Percentiles rank a stretch among this genome's conserved stretches.
Conservation (phyloP, 2,113 vertebrate species). For the Ptyas mucosa region DNA sequence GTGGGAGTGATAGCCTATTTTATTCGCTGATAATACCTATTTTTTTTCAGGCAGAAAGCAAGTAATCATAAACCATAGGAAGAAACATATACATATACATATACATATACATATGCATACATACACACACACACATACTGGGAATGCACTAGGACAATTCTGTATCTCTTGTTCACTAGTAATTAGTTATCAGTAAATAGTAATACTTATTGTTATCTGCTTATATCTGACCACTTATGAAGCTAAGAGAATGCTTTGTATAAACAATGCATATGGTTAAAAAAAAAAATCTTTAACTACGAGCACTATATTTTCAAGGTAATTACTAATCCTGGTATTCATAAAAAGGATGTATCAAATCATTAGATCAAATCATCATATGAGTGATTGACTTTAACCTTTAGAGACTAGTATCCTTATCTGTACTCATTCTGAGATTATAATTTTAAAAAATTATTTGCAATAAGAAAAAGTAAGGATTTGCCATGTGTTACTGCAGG, state of each 20-base stretch:
- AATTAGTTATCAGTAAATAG: background rate
- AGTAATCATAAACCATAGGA: background rate
- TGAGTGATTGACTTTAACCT: background rate
- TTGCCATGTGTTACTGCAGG: background rate
- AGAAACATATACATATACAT: too few species aligned
- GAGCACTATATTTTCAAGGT: background rate
- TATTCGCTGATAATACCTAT: background rate
- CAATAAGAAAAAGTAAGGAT: background rate
- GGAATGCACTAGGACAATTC: background rate
- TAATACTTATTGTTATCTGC: background rate
- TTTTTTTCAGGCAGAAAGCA: background rate
- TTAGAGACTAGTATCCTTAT: background rate
- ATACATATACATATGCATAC: too few species aligned
- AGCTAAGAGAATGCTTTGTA: background rate
- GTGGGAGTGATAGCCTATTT: background rate
- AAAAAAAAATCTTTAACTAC: background rate
- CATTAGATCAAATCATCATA: background rate
- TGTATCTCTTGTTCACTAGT: background rate
- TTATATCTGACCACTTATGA: background rate
- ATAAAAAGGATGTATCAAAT: background rate
- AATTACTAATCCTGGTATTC: background rate
- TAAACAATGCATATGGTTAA: background rate
- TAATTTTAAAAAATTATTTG: background rate
- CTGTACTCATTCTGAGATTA: background rate
- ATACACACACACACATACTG: too few species aligned